Evolutionary conservation across 2,113 vertebrate species (phyloP).

Genomic region (Pogonocichla stellata): DNA sequence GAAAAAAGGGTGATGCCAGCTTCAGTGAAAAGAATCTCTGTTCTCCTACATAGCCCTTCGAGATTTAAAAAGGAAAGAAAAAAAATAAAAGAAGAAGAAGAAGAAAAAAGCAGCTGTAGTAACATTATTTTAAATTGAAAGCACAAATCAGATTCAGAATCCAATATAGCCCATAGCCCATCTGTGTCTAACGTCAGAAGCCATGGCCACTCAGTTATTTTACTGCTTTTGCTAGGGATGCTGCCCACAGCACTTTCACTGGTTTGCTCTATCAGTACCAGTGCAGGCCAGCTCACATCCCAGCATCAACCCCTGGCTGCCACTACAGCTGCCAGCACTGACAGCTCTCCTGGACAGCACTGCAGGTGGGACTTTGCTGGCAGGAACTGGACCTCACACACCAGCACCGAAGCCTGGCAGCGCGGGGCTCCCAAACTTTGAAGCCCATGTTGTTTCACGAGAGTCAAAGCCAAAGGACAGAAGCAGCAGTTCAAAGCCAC

Average conservation of each 20-base stretch:
- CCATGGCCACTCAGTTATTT: background rate
- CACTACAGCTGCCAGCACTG: background rate
- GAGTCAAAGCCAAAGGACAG: background rate
- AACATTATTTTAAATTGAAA: slow-evolving; percentile 7
- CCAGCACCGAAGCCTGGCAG: background rate
- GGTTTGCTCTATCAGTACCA: background rate
- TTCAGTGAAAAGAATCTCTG: slow-evolving; percentile 51
- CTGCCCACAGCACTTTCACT: background rate
- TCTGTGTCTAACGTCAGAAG: background rate
- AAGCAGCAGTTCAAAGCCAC: background rate
- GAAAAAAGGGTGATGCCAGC: slow-evolving; percentile 14
- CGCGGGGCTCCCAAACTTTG: rapidly evolving
- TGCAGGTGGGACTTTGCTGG: background rate
- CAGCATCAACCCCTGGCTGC: background rate
- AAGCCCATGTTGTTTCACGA: background rate
- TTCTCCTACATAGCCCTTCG: background rate
- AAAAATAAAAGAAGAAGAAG: background rate
- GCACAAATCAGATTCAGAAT: slow-evolving; percentile 17
- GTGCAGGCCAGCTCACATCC: background rate
- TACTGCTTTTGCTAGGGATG: background rate
- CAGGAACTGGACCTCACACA: background rate
- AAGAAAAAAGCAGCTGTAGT: background rate
- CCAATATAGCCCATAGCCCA: background rate
- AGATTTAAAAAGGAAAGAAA: background rate
- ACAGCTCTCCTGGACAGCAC: background rate